Evolutionary conservation across 1,140 invertebrate genomes (phyloP).

Genomic region (Drosophila ogumai): DNA sequence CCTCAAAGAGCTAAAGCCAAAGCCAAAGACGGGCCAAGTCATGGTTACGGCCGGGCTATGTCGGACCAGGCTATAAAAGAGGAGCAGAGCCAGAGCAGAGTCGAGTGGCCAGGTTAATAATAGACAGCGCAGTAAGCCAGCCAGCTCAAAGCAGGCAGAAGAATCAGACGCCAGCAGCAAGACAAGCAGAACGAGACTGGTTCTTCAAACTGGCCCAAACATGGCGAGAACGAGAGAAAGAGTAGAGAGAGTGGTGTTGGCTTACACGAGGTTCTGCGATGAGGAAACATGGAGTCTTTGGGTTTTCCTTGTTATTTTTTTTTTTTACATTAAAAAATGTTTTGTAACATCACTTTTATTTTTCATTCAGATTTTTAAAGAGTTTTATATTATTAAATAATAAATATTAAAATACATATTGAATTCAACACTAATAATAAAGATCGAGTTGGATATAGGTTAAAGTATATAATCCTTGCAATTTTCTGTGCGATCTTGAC

Average conservation of each 20-base stretch:
- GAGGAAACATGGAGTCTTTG: background rate
- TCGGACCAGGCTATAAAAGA: constrained; percentile 54
- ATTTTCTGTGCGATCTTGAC: too few relatives aligned
- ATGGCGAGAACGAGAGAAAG: background rate
- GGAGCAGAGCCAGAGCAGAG: constrained; percentile 35
- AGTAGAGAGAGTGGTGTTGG: constrained; percentile 31
- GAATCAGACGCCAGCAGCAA: constrained; percentile 51
- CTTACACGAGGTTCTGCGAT: constrained; percentile 47
- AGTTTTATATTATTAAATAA: background rate
- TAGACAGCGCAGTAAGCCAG: constrained; percentile 50
- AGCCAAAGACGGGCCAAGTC: constrained; percentile 59
- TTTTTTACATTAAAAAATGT: too few relatives aligned
- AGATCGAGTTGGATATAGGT: too few relatives aligned
- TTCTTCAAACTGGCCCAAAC: constrained; percentile 26
- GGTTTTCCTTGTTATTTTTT: background rate
- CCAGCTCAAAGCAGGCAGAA: constrained; percentile 34
- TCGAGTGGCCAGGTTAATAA: constrained; percentile 77
- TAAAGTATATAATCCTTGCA: too few relatives aligned
- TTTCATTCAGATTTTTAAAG: background rate
- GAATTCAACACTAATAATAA: background rate
- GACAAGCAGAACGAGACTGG: constrained; percentile 47
- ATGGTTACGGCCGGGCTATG: constrained; percentile 77
- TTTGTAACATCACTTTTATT: background rate
- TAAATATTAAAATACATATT: background rate
- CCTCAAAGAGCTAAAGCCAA: constrained; percentile 70